These are phyloP conservation scores for Coracias cyanogaster DNA, from an alignment of 2,797 vertebrate species.

Conservation along the genomic window DNA sequence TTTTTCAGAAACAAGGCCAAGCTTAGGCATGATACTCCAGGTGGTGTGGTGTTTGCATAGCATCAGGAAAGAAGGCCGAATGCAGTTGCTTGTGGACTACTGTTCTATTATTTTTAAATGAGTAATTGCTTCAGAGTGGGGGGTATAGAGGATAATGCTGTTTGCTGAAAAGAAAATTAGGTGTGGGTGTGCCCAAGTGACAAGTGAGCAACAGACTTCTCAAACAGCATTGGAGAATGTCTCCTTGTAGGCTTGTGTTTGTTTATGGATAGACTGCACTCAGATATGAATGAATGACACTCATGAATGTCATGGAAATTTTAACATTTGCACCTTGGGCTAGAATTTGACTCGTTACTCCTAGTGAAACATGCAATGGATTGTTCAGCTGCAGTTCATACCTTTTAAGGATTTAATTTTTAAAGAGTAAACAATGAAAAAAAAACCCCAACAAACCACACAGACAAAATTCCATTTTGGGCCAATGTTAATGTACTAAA, in stretches of 20 bases:
- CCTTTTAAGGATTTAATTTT: neutral
- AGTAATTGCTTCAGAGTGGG: neutral
- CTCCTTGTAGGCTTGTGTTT: neutral
- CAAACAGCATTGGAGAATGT: neutral
- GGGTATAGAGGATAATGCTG: neutral
- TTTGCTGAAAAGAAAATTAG: constrained; percentile 16
- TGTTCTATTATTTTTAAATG: neutral
- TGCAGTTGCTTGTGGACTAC: neutral
- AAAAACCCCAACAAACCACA: rapidly evolving
- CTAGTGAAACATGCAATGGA: neutral
- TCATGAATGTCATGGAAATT: neutral
- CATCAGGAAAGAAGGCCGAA: neutral
- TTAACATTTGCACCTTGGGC: neutral
- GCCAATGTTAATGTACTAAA: neutral
- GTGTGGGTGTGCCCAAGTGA: neutral
- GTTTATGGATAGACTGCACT: neutral
- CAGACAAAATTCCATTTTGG: neutral
- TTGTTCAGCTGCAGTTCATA: neutral
- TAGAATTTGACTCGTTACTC: neutral
- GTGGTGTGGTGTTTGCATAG: neutral
- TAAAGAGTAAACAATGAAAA: neutral
- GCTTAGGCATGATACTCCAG: neutral
- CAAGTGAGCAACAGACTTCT: neutral
- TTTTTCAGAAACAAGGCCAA: constrained; percentile 1
- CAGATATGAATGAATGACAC: neutral